phyloP scores from a whole-genome alignment of 2,113 vertebrate genomes.

The Prinia subflava region DNA sequence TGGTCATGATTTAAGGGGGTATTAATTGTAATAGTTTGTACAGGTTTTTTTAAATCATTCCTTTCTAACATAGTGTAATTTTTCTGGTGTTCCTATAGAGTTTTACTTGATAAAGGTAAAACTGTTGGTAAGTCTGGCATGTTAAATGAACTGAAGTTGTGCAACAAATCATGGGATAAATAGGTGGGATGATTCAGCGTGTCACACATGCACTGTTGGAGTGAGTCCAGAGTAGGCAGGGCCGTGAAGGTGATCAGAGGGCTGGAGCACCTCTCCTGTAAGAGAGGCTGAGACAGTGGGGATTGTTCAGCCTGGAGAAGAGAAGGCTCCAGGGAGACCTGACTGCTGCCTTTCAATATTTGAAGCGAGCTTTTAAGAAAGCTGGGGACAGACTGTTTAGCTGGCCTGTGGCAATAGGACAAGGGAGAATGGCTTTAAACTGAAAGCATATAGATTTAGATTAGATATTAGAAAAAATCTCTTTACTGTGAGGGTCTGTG shows the following conservation, averaged over 20 bases:
- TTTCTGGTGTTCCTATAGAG: background rate
- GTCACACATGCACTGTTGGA: background rate
- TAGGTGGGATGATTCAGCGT: background rate
- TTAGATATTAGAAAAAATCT: background rate
- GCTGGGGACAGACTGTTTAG: background rate
- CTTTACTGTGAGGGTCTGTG: background rate
- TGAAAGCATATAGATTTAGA: background rate
- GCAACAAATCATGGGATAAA: background rate
- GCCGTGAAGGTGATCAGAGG: background rate
- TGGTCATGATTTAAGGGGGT: background rate
- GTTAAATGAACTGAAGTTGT: background rate
- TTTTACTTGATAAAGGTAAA: background rate
- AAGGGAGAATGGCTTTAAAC: background rate
- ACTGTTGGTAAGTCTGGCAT: background rate
- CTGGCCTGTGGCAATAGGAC: accelerated
- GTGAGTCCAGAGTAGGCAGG: background rate
- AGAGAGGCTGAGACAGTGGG: background rate
- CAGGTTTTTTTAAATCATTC: background rate
- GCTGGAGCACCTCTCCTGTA: background rate
- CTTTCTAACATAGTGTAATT: background rate
- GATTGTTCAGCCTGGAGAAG: background rate
- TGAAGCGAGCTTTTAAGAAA: background rate
- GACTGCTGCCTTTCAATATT: background rate
- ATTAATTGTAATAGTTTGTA: background rate
- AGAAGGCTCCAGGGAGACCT: background rate